A percentile compares a stretch with the other conserved stretches of the same genome.
phyloP scores from a whole-genome alignment of 2,797 vertebrate species.

The Okamejei kenojei region DNA sequence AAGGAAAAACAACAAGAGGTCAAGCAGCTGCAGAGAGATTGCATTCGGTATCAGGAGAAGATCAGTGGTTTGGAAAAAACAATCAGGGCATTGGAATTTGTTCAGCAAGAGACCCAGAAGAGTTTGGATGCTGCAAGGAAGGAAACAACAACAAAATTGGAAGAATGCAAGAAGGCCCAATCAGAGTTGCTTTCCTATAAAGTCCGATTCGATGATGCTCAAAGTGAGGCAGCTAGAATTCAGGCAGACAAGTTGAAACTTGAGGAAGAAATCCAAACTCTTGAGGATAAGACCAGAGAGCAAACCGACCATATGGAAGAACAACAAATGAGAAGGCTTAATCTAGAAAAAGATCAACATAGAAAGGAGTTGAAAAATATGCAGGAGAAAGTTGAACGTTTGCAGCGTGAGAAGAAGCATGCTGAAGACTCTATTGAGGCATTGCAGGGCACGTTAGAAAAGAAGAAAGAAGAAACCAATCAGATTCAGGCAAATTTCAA shows the following conservation, averaged over 20 bases:
- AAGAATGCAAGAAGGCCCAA: constrained; percentile 60
- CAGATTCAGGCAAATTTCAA: constrained; percentile 71
- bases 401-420: constrained; percentile 61
- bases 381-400: constrained; percentile 71
- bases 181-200: constrained; percentile 64
- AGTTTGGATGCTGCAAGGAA: constrained; percentile 61
- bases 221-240: constrained; percentile 64
- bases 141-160: constrained; percentile 54
- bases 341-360: constrained; percentile 73
- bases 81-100: constrained; percentile 69
- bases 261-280: constrained; percentile 55
- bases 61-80: constrained; percentile 77
- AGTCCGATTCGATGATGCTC: constrained; percentile 65
- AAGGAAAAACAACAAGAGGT: constrained; percentile 91
- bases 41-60: constrained; percentile 84
- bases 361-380: constrained; percentile 72
- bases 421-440: constrained; percentile 61
- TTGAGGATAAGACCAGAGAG: constrained; percentile 53
- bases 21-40: constrained; percentile 83
- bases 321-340: constrained; percentile 74
- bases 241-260: constrained; percentile 62
- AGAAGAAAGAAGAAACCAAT: constrained; percentile 64
- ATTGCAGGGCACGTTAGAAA: constrained; percentile 58
- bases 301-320: constrained; percentile 65
- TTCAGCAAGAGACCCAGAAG: constrained; percentile 61